Percentiles rank a stretch among this genome's conserved stretches.
Conservation (phyloP, 2,797 vertebrate species). For the Margarornis squamiger region DNA sequence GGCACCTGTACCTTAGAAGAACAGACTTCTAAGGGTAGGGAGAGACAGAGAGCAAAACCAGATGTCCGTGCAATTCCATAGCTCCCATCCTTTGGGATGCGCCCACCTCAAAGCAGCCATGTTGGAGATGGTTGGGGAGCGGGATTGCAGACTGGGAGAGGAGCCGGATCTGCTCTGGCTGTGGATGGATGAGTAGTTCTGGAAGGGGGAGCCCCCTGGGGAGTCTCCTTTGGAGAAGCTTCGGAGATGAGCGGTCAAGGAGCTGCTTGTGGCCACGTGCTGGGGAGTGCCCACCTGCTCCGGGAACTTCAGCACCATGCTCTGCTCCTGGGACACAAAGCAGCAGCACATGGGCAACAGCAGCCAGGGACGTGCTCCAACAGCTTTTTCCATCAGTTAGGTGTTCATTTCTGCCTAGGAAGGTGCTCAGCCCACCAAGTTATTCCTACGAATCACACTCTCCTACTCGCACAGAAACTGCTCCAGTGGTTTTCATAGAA, state of each 20-base stretch:
- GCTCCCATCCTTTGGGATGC: too few relatives aligned
- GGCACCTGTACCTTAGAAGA: background rate
- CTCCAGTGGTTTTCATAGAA: background rate
- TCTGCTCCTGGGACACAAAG: slow-evolving; percentile 84
- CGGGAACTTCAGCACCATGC: slow-evolving; percentile 83
- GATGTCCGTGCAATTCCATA: rapidly evolving
- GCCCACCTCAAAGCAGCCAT: slow-evolving; percentile 95
- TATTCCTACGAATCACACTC: background rate
- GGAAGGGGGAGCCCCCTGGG: slow-evolving; percentile 86
- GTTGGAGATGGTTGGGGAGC: slow-evolving; percentile 90
- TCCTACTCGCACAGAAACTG: background rate
- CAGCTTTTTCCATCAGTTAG: background rate
- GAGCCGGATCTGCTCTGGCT: slow-evolving; percentile 83
- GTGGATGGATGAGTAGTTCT: slow-evolving; percentile 88
- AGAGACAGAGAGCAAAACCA: background rate
- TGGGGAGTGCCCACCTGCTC: slow-evolving; percentile 82
- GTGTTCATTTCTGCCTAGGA: background rate
- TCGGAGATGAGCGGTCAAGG: slow-evolving; percentile 87
- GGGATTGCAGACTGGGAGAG: slow-evolving; percentile 86
- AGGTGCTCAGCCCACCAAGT: background rate
- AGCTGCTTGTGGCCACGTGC: slow-evolving; percentile 80
- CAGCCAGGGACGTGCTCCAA: background rate
- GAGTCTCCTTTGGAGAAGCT: slow-evolving; percentile 90
- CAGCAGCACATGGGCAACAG: background rate
- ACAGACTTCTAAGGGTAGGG: background rate